phyloP scores from a whole-genome alignment of 2,888 invertebrate species.

The Priocnemis perturbator region DNA sequence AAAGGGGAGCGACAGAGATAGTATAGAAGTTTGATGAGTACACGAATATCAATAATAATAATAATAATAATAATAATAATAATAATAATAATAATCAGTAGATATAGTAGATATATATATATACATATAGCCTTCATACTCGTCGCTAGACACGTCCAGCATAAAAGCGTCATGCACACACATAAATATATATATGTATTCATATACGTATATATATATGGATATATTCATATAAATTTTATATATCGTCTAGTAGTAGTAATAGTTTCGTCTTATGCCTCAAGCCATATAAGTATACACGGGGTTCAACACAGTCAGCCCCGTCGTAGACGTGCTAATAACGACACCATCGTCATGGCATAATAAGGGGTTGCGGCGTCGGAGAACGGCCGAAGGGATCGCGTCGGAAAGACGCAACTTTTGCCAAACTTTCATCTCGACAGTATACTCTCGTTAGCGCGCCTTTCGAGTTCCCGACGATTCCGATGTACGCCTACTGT shows the following conservation, averaged over 20 bases:
- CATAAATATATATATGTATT: conserved; percentile 39
- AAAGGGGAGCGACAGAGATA: conserved; percentile 42
- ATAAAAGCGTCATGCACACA: conserved; percentile 71
- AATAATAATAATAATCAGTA: conserved; percentile 17
- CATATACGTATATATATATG: conserved; percentile 30
- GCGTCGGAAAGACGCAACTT: not conserved
- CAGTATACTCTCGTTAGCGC: no score
- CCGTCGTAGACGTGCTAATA: conserved; percentile 68
- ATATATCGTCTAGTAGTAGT: conserved; percentile 59
- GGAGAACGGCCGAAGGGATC: not conserved
- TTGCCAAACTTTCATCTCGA: not conserved
- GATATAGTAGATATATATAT: conserved; percentile 25
- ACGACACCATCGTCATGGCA: no score
- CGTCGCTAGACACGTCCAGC: conserved; percentile 68
- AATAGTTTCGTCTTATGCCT: conserved; percentile 62
- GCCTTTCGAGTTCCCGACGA: no score
- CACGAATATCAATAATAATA: conserved; percentile 34
- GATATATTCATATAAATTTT: conserved; percentile 33
- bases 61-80: conserved; percentile 3
- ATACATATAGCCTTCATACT: conserved; percentile 61
- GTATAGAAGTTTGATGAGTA: conserved; percentile 16
- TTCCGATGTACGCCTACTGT: no score
- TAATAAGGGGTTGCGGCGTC: conserved; percentile 23
- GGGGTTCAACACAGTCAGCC: conserved; percentile 48
- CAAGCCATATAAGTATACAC: conserved; percentile 60